Evolutionary conservation across 2,113 vertebrate species (phyloP), one percentile per base, ranked within the genome.

Genomic region (Felis catus): DNA sequence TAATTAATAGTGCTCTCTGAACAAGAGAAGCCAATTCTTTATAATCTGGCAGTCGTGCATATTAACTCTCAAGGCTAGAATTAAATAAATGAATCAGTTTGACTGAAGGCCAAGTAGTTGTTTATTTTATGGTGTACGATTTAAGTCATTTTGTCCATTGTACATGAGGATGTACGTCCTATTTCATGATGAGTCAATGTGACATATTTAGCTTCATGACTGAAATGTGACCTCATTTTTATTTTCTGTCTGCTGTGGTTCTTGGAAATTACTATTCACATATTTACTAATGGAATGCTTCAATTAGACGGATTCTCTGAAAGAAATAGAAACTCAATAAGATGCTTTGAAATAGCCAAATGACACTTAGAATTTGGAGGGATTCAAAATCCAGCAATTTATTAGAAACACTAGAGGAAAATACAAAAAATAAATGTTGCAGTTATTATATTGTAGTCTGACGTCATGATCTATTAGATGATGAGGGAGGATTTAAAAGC

Each of bases 1-100:
- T n/a, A 95, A 88, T 48, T 87, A 86, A 82, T 41, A 70, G 48
- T 88, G 31, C 15, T 83, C 15, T 76, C 61, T 92, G 68, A 41
- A 39, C 7, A 82, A 61, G 16, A 25, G 61, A 66, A 41, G 12
- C 16, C 25, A 68, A n/a, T 41, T 92, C 8, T n/a, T 92, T 78
- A 61, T 18, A 31, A 88, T 76, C 87, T 88, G 33, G 51, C 36
- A 88, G n/a, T 88, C 31, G n/a, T 68, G 36, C 39, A 76, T 83
- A 89, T 68, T 61, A 48, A 58, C 23, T 80, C 48, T 48, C 36
- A 76, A 68, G 48, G 66, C 27, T 87, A 82, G 15, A 87, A 87
- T 76, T 71, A 90, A 81, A 96, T 85, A 83, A 51, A 63, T 51
- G 45, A 78, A 84, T 83, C 55, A 79, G 15, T 96, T 71, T 94